Evolutionary conservation across 2,888 invertebrate species (phyloP), one percentile per base, ranked within the genome.

Genomic region (Aplocera efformata): DNA sequence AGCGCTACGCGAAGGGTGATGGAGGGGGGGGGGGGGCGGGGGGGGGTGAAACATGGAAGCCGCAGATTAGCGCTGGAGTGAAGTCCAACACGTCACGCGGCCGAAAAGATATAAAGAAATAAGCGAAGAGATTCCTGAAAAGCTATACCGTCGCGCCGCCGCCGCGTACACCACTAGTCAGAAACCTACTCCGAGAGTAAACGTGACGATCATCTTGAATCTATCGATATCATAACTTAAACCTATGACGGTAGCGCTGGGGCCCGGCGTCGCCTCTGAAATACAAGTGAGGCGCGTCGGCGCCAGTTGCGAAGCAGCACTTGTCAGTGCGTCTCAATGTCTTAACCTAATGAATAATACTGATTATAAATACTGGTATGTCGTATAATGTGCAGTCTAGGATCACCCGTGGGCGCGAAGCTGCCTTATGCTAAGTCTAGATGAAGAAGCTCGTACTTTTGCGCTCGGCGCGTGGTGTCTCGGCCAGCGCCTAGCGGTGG

Each of bases 1-100:
- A 72, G 79, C 79, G 79, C 82, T 68, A 78, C 75, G 73, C 73
- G 68, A 79, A 77, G 77, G 75, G 78, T 48, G 45, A 48, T 42
- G 36, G 42, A 41, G 42, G 43, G 35, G 48, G 53, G 48, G 43
- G 43, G 42, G 43, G 35, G 48, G 53, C n/a, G n/a, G 43, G 42
- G 43, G 35, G 48, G 53, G 48, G 43, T 42, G 50, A 48, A 26
- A 56, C 48, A 43, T 10, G 38, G n/a, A 43, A 51, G 58, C 29
- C 44, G 32, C 42, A 1, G 25, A n/a, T n/a, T n/a, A n/a, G 22
- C 3, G 27, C 20, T 29, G 33, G 20, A 31, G 30, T 10, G 21
- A 10, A 7, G 25, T 9, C 11, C 8, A 8, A 23, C 29, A 26
- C 22, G 7, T 10, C n/a, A n/a, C 11, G 36, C 34, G 32, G 24